Evolutionary conservation across 2,888 invertebrate genomes (phyloP).

Genomic region (Eupithecia centaureata): DNA sequence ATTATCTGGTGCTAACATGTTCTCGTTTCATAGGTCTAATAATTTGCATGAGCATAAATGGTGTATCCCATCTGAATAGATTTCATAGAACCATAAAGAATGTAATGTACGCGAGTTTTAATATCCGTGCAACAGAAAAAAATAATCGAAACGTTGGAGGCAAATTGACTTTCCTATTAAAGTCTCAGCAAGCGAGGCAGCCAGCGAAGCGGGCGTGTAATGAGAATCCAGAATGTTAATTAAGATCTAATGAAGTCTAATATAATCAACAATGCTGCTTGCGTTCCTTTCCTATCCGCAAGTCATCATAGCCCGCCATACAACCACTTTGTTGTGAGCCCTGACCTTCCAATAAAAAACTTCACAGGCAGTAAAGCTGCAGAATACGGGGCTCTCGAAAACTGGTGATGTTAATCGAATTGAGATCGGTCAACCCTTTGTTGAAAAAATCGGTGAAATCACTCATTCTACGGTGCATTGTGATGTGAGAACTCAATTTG

Average conservation of each 20-base stretch:
- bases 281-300: constrained; percentile 79
- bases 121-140: constrained; percentile 59
- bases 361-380: constrained; percentile 31
- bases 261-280: constrained; percentile 83
- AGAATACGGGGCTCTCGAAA: constrained; percentile 51
- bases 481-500: constrained; percentile 83
- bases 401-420: constrained; percentile 77
- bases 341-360: constrained; percentile 57
- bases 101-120: constrained; percentile 46
- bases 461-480: constrained; percentile 75
- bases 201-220: constrained; percentile 73
- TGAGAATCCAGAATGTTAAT: constrained; percentile 84
- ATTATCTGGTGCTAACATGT: constrained; percentile 1
- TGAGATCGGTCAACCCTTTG: constrained; percentile 82
- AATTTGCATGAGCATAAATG: constrained; percentile 3
- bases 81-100: constrained; percentile 55
- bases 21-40: constrained; percentile 1
- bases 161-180: constrained; percentile 80
- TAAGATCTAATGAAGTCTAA: constrained; percentile 84
- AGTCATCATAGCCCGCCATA: constrained; percentile 79
- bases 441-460: constrained; percentile 79
- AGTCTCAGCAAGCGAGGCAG: constrained; percentile 70
- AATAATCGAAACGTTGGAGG: constrained; percentile 71
- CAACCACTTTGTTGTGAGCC: constrained; percentile 60
- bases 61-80: constrained; percentile 4